Percentiles rank a stretch among this genome's conserved stretches.
Evolutionary conservation across 2,113 vertebrate genomes (phyloP).

Genomic region (Origma solitaria): DNA sequence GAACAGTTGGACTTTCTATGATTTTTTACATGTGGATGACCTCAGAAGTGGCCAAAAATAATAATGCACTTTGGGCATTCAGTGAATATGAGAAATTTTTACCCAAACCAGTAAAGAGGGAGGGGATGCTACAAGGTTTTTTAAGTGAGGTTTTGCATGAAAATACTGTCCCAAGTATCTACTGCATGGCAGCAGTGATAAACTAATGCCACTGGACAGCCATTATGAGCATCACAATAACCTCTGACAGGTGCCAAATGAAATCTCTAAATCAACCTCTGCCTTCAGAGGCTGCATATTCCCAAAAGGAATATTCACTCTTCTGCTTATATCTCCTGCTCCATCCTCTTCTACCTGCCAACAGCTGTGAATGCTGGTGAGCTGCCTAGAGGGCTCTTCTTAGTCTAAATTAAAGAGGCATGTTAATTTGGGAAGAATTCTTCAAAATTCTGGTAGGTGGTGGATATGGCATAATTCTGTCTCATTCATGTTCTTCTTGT

Average conservation of each 20-base stretch:
- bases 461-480: neutral
- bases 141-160: neutral
- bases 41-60: neutral
- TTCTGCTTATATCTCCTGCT: neutral
- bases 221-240: neutral
- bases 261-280: neutral
- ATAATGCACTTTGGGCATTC: neutral
- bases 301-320: neutral
- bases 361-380: neutral
- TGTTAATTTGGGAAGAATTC: neutral
- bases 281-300: neutral
- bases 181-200: neutral
- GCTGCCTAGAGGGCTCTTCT: neutral
- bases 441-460: neutral
- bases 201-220: neutral
- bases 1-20: neutral
- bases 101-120: neutral
- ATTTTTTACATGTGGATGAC: neutral
- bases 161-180: neutral
- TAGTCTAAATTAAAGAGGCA: neutral
- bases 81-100: neutral
- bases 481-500: neutral
- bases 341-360: conserved; percentile 4
- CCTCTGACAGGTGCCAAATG: neutral
- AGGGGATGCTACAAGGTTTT: neutral